phyloP scores from a whole-genome alignment of 2,797 vertebrate genomes.

The Argentina silus region DNA sequence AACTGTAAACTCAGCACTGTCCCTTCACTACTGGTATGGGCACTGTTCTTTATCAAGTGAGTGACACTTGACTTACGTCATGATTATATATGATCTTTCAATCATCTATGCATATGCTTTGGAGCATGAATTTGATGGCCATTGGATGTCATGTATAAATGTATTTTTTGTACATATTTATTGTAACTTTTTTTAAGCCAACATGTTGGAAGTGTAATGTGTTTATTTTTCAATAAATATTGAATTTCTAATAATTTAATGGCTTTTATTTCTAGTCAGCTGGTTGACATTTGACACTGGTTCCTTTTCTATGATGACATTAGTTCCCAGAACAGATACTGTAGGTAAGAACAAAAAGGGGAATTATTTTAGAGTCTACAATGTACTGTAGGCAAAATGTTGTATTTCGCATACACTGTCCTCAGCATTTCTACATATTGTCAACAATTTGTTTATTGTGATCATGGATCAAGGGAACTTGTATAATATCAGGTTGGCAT shows the following conservation, averaged over 20 bases:
- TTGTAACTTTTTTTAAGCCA: background rate
- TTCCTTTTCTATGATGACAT: background rate
- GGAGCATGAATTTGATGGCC: background rate
- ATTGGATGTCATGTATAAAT: background rate
- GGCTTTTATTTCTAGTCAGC: slow-evolving; percentile 1
- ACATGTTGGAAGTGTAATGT: background rate
- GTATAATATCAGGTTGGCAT: background rate
- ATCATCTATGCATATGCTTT: background rate
- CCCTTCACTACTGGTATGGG: background rate
- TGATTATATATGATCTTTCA: background rate
- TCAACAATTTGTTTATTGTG: background rate
- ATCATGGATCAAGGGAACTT: background rate
- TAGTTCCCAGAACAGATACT: background rate
- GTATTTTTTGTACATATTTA: background rate
- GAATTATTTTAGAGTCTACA: background rate
- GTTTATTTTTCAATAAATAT: slow-evolving; percentile 1
- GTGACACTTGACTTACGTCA: background rate
- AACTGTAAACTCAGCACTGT: background rate
- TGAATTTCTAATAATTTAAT: background rate
- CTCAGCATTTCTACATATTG: background rate
- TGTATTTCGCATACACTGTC: no score
- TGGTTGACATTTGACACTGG: background rate
- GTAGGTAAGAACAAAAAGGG: background rate
- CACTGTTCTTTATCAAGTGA: slow-evolving; percentile 9
- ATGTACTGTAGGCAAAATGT: no score